phyloP scores from a whole-genome alignment of 2,797 vertebrate species.

The Danio albolineatus region DNA sequence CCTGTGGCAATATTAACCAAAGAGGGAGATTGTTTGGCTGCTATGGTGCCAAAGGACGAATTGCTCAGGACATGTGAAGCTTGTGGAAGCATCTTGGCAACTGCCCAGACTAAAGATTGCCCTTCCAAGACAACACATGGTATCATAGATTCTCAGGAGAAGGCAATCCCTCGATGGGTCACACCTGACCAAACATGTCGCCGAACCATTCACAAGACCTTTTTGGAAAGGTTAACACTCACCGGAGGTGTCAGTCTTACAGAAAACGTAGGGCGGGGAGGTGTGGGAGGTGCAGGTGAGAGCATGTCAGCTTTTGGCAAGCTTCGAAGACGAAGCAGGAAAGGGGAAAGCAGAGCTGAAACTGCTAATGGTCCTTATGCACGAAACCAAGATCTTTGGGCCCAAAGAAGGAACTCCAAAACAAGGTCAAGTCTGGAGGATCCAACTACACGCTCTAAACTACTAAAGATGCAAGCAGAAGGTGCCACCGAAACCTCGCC shows the following conservation, averaged over 20 bases:
- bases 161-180: conserved; percentile 71
- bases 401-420: conserved; percentile 79
- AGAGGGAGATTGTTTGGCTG: conserved; percentile 62
- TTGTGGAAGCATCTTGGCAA: conserved; percentile 81
- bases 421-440: conserved; percentile 69
- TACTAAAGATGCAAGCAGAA: conserved; percentile 21
- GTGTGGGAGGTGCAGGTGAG: conserved; percentile 62
- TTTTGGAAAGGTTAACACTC: conserved; percentile 66
- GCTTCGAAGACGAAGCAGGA: conserved; percentile 78
- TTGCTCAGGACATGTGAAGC: conserved; percentile 82
- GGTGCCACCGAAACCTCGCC: conserved; percentile 67
- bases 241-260: conserved; percentile 77
- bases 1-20: conserved; percentile 66
- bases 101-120: conserved; percentile 63
- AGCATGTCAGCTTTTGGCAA: conserved; percentile 79
- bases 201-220: conserved; percentile 66
- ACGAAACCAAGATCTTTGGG: conserved; percentile 71
- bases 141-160: conserved; percentile 61
- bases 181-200: conserved; percentile 75
- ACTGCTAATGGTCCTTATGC: conserved; percentile 78
- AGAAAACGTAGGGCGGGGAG: conserved; percentile 69
- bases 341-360: conserved; percentile 78
- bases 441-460: conserved; percentile 36
- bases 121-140: conserved; percentile 48
- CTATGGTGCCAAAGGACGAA: conserved; percentile 69